Percentiles rank a stretch among this genome's conserved stretches.
phyloP scores from a whole-genome alignment of 2,113 vertebrate species.

The Callopanchax toddi region DNA sequence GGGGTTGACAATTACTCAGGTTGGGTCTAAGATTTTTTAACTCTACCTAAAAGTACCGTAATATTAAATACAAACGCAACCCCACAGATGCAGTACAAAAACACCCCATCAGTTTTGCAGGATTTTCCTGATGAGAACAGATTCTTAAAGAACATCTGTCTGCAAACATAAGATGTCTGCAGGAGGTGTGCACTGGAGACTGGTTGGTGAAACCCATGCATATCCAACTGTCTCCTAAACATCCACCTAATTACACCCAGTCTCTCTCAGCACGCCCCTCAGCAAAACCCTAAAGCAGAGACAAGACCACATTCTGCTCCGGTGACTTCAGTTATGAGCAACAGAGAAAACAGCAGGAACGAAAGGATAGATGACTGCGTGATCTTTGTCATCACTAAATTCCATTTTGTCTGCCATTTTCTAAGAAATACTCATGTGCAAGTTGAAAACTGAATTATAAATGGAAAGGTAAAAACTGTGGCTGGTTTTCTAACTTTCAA shows the following conservation, averaged over 20 bases:
- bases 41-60: background rate
- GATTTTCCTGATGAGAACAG: constrained; percentile 8
- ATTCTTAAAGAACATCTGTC: constrained; percentile 60
- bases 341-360: constrained; percentile 28
- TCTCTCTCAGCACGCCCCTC: constrained; percentile 56
- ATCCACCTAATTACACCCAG: constrained; percentile 69
- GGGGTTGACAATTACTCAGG: background rate
- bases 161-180: constrained; percentile 47
- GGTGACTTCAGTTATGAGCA: constrained; percentile 50
- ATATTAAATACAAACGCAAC: too few relatives aligned
- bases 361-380: background rate
- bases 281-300: constrained; percentile 57
- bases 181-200: constrained; percentile 35
- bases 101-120: too few relatives aligned
- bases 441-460: constrained; percentile 30
- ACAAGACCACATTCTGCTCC: constrained; percentile 67
- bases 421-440: constrained; percentile 1
- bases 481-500: too few relatives aligned
- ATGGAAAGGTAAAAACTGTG: background rate
- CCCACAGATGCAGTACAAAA: too few relatives aligned
- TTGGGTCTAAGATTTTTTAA: background rate
- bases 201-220: constrained; percentile 44
- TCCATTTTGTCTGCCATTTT: constrained; percentile 11
- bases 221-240: constrained; percentile 60
- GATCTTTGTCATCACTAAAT: constrained; percentile 33